A percentile compares a stretch with the other conserved stretches of the same genome.
Evolutionary conservation across 2,888 invertebrate species (phyloP).

Genomic region (Fragum whitleyi): DNA sequence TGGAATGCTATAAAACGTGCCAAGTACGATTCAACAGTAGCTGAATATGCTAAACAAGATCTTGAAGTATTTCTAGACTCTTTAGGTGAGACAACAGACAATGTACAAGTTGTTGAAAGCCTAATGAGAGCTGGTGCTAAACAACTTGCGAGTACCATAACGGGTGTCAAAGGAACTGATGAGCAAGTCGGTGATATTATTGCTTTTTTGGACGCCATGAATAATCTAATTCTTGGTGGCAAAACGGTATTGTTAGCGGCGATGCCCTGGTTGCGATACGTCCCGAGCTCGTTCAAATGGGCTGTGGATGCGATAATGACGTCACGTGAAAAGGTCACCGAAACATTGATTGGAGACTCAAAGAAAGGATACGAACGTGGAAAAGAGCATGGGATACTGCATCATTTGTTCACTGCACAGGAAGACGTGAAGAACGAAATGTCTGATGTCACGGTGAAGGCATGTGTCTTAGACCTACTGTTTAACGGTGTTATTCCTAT

Average conservation of each 20-base stretch:
- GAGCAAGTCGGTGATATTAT: background rate
- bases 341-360: background rate
- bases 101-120: background rate
- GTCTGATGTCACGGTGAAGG: background rate
- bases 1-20: conserved; percentile 7
- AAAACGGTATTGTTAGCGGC: background rate
- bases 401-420: background rate
- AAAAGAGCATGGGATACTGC: conserved; percentile 7
- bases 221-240: background rate
- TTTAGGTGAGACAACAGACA: background rate
- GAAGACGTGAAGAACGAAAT: background rate
- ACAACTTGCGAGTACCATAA: background rate
- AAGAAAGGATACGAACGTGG: background rate
- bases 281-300: background rate
- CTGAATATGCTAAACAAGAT: background rate
- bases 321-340: background rate
- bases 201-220: background rate
- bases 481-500: conserved; percentile 2
- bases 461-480: conserved; percentile 2
- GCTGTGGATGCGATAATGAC: background rate
- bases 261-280: background rate
- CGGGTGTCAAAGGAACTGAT: conserved; percentile 5
- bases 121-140: background rate
- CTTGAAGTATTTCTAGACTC: background rate
- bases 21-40: background rate